Base-by-base conservation (phyloP, 2,797 vertebrate genomes). In the Intellagama lesueurii region DNA sequence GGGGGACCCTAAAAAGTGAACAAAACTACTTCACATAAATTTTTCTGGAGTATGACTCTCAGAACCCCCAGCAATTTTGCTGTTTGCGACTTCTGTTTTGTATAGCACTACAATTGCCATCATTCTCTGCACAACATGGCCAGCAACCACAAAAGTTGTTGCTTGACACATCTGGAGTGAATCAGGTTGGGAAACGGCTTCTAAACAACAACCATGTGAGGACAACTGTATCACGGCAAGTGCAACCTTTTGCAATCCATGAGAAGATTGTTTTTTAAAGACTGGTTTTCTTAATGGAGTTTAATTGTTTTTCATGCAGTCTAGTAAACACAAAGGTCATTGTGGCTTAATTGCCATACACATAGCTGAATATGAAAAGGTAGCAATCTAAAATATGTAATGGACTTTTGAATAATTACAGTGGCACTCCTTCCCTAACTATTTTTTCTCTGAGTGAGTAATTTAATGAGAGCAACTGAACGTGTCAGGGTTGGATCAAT, bases 331-430 rank as follows among this genome's bases (percentile, higher is more conserved):
- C 86, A 88, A 92, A 94, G 75, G 89, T 94, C 94, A 96, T 96
- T 96, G 95, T 93, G 94, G 95, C 96, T 95, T 95, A 96, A 97
- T 96, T 96, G 94, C 92, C 87, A 93, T 96, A 94, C 85, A 86
- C 94, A 94, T 87, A 93, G 96, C 96, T 94, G 93, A 96, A 96
- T 93, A 86, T 91, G 93, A 95, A 87, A 92, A 94, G 96, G 95
- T 95, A 95, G 93, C 91, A 84, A 92, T 96, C 94, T 93, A 95
- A 89, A 95, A 95, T 93, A 91, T 94, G 93, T 95, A 96, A 93
- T 95, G 94, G 94, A 95, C 90, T 94, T 96, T 96, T 95, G 93
- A 95, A 88, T 96, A 94, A 97, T 97, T 96, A 88, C 92, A 94
- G 87, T 92, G 94, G 92, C 95, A 93, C 95, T 93, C 95, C 92